Conservation (phyloP, 2,797 vertebrate species). For the Emys orbicularis region DNA sequence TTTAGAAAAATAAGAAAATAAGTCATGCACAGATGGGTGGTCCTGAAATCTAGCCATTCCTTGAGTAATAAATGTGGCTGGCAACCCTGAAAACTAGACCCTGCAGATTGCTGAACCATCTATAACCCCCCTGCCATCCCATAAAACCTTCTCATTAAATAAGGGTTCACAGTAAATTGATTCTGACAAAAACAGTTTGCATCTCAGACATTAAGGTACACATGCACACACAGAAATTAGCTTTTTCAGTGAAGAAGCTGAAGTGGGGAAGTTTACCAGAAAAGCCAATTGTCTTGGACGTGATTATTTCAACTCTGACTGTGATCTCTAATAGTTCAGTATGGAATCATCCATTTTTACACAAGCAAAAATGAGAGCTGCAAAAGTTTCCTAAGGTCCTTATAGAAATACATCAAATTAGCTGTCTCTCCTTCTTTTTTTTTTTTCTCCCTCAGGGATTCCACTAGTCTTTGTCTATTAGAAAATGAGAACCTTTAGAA, state of each 20-base stretch:
- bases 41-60: conserved; percentile 20
- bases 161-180: conserved; percentile 12
- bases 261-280: background rate
- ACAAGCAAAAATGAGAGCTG: conserved; percentile 9
- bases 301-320: conserved; percentile 12
- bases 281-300: conserved; percentile 35
- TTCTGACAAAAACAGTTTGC: conserved; percentile 41
- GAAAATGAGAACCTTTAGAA: conserved; percentile 39
- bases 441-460: background rate
- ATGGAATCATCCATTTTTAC: conserved; percentile 23
- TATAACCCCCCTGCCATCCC: background rate
- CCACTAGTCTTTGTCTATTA: background rate
- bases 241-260: background rate
- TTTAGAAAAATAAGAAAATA: background rate
- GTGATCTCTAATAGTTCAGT: conserved; percentile 33
- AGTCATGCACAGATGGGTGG: conserved; percentile 1
- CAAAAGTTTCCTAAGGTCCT: conserved; percentile 42
- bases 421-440: background rate
- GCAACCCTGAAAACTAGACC: conserved; percentile 10
- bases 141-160: conserved; percentile 54
- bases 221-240: background rate
- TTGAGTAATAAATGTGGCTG: conserved; percentile 39
- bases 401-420: conserved; percentile 54
- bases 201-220: conserved; percentile 3
- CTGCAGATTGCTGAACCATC: background rate